Conservation (phyloP, 1,140 invertebrate genomes). For the Psix sp. region DNA sequence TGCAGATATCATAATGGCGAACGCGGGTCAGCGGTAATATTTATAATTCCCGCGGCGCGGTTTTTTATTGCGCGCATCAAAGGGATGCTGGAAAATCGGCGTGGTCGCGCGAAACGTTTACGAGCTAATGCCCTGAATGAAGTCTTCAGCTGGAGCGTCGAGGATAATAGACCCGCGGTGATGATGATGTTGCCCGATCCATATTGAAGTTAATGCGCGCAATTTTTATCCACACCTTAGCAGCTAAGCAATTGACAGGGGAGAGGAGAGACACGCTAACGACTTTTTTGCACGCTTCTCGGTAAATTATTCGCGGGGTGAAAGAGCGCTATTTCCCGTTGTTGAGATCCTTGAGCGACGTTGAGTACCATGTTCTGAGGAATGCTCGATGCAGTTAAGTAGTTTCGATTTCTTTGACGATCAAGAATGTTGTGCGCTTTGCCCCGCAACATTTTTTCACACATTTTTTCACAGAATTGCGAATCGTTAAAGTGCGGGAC, state of each 20-base stretch:
- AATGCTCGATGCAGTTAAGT: too few species aligned
- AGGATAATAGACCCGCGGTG: conserved; percentile 28
- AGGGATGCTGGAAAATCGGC: conserved; percentile 2
- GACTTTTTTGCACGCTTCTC: conserved; percentile 12
- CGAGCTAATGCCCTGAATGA: conserved; percentile 29
- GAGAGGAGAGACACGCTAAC: conserved; percentile 9
- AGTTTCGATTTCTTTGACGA: too few species aligned
- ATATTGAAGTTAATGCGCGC: conserved; percentile 33
- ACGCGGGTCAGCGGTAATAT: conserved; percentile 38
- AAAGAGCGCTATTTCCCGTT: too few species aligned
- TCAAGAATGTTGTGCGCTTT: too few species aligned
- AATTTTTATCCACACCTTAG: conserved; percentile 21
- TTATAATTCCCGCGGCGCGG: conserved; percentile 23
- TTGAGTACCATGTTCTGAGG: too few species aligned
- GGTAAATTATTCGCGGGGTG: conserved; percentile 8
- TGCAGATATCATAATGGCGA: conserved; percentile 23
- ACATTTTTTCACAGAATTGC: too few species aligned
- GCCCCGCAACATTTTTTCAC: too few species aligned
- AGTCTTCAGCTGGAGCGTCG: conserved; percentile 9
- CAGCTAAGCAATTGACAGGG: conserved; percentile 10
- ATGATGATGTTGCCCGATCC: conserved; percentile 27
- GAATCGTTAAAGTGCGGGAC: too few species aligned
- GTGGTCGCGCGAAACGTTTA: conserved; percentile 8
- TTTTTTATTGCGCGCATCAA: conserved; percentile 15
- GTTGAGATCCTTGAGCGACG: too few species aligned